phyloP scores from a whole-genome alignment of 2,888 invertebrate genomes.

The Drosophila putrida region DNA sequence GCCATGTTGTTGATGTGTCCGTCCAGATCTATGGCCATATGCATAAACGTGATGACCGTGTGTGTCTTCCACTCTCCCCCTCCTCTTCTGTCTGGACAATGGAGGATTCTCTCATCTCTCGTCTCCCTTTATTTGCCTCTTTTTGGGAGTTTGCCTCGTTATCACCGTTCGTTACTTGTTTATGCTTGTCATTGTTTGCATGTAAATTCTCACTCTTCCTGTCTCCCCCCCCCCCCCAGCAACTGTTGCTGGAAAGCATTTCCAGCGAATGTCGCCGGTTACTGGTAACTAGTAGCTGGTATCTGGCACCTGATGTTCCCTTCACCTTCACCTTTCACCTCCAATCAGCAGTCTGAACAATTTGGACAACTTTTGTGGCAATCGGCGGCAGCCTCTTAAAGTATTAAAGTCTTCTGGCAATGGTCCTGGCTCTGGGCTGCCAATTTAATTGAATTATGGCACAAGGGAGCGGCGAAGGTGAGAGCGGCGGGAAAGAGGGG shows the following conservation, averaged over 20 bases:
- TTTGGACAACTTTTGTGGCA: slow-evolving; percentile 27
- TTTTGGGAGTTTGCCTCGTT: slow-evolving; percentile 22
- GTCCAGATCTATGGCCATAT: slow-evolving; percentile 44
- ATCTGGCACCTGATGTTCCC: slow-evolving; percentile 5
- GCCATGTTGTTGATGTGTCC: slow-evolving; percentile 55
- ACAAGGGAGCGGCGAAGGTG: slow-evolving; percentile 4
- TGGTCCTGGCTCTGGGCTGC: slow-evolving; percentile 35
- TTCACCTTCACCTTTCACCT: neutral
- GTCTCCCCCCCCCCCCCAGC: neutral
- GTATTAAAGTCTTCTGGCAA: slow-evolving; percentile 46
- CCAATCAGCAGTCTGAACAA: neutral
- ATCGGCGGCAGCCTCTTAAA: slow-evolving; percentile 29
- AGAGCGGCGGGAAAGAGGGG: neutral
- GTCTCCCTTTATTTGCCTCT: neutral
- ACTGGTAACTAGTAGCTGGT: slow-evolving; percentile 15
- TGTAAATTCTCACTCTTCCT: slow-evolving; percentile 56
- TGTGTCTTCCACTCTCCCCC: neutral
- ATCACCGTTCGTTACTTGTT: slow-evolving; percentile 59
- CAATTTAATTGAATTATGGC: slow-evolving; percentile 76
- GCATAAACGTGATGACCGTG: slow-evolving; percentile 38
- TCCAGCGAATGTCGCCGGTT: slow-evolving; percentile 17
- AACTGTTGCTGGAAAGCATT: slow-evolving; percentile 39
- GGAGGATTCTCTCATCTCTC: neutral
- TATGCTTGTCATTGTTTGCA: slow-evolving; percentile 79
- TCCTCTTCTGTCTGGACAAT: slow-evolving; percentile 8